Base-by-base conservation (phyloP, 1,140 invertebrate genomes). In the Hypsibius dujardini region DNA sequence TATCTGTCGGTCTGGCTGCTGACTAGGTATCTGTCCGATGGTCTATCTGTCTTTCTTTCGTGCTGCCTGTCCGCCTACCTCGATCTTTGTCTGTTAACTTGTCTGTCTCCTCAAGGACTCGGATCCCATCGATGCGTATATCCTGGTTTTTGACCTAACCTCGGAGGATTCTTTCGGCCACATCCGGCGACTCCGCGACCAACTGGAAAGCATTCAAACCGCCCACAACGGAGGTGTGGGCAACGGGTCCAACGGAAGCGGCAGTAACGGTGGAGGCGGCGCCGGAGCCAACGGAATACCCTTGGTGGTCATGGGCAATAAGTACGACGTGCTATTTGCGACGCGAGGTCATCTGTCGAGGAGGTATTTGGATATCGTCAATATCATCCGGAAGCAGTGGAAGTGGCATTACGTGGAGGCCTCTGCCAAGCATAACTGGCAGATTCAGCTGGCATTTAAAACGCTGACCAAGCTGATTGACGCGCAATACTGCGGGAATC, bases 371-470 rank as follows among this genome's bases (percentile, higher is more conserved):
- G 78, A 80, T 59, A 77, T 79, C 7, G 77, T 77, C 7, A 79
- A 78, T 71, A 47, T 79, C 28, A 78, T 80, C 1, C 78, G 78
- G 72, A 80, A 80, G 72, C 78, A 80, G 70, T 79, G 79, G 79
- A 80, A 80, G 71, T 79, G 78, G 74, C 76, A 75, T 50, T 80
- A 79, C 73, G 75, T 80, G 42, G 79, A 79, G 73, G 80, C 79
- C 71, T 80, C 79, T 2, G 79, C 79, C 28, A 80, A 80, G 73
- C 79, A 75, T 72, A 80, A 80, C 73, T 80, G 79, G 79, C 78
- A 79, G 71, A 76, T 80, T 42, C 76, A 79, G 59, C 72, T 77
- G 50, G 59, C 79, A 15, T 80, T 80, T 72, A 79, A 79, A 70
- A 79, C 80, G 72, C 73, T 79, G 42, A 79, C 80, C 78, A 80